These are phyloP conservation scores for Trematomus loennbergii DNA, from an alignment of 2,113 vertebrate genomes.

Conservation along the genomic window DNA sequence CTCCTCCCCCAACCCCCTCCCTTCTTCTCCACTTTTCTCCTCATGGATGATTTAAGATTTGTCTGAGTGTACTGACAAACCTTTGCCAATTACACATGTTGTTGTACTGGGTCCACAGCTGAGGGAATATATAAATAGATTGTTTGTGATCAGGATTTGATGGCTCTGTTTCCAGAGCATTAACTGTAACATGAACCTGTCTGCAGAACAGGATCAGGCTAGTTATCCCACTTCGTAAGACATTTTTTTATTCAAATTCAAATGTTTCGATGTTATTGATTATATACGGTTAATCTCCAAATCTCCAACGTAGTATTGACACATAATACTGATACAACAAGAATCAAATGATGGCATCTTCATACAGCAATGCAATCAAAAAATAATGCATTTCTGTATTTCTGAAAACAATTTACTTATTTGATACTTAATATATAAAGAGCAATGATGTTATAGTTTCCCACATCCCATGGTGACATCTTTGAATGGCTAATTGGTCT, in stretches of 20 bases:
- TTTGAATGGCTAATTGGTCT: neutral
- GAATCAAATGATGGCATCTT: neutral
- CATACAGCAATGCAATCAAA: neutral
- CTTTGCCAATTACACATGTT: slow-evolving; percentile 5
- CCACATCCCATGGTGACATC: too few relatives aligned
- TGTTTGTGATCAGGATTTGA: neutral
- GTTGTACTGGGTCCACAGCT: neutral
- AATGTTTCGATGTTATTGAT: neutral
- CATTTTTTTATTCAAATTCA: neutral
- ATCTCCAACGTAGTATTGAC: neutral
- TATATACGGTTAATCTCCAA: neutral
- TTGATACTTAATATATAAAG: too few relatives aligned
- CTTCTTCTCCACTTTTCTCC: slow-evolving; percentile 34
- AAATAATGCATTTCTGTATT: neutral
- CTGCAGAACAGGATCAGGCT: neutral
- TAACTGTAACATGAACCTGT: neutral
- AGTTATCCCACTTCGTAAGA: neutral
- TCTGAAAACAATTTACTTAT: neutral
- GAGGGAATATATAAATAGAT: neutral
- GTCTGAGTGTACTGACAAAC: slow-evolving; percentile 36
- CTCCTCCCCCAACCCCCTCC: slow-evolving; percentile 77
- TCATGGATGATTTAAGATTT: slow-evolving; percentile 54
- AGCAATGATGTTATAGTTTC: neutral
- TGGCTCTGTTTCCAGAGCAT: neutral
- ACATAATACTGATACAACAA: neutral